Evolutionary conservation across 2,888 invertebrate genomes (phyloP), one percentile per base, ranked within the genome.

Genomic region (Prosopocoilus inquinatus): DNA sequence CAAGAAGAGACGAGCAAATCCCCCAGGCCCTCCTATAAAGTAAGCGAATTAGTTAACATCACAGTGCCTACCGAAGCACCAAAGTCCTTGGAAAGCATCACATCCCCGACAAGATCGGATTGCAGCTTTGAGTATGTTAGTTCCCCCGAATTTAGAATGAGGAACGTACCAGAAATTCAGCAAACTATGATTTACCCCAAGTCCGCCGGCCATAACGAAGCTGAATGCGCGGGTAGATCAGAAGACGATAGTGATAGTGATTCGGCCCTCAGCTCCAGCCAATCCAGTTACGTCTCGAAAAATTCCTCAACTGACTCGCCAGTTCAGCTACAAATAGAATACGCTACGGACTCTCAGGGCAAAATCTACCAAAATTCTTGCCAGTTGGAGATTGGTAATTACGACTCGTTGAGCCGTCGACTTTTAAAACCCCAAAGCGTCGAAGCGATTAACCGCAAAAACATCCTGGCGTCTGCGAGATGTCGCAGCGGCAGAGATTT

Each of bases 401-500:
- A 49, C 47, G 53, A 53, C 15, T 41, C 39, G 15, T 41, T 47
- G 34, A 70, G 81, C 76, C 84, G 79, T 65, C 82, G 90, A 64
- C 84, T 91, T 64, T 80, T 91, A 49, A 93, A 91, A 76, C 83
- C 87, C 1, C 86, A 87, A 65, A 91, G 89, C 68, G 88, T 90
- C 39, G 91, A 91, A 74, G 90, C 90, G 1, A 87, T 91, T 60
- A 93, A 92, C 74, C 83, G 93, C 50, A 89, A 91, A 75, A 93
- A 92, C 73, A 92, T 94, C 63, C 79, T 94, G 49, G 90, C 92
- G 15, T 92, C 91, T 46, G 91, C 93, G 1, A 89, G 90, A 76
- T 90, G 90, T 72, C 84, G 92, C 68, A 91, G 90, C 73, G 93
- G 91, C 5, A 83, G 86, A 65, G 89, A 90, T 73, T 80, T 85